Evolutionary conservation across 2,888 invertebrate genomes (phyloP).

Genomic region (Molanna angustata): DNA sequence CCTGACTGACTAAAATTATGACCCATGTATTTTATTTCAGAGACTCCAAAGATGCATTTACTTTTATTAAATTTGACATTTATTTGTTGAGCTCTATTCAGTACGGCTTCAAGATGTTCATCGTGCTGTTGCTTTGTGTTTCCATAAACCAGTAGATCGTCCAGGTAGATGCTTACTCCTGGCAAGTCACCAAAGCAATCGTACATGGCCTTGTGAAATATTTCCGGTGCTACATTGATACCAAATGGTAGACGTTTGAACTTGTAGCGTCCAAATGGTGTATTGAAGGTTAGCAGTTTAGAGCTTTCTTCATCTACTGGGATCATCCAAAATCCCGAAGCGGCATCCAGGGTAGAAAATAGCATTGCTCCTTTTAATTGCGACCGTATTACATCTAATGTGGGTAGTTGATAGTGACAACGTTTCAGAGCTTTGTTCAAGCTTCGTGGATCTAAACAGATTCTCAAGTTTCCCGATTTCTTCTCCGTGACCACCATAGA

Average conservation of each 20-base stretch:
- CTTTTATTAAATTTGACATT: constrained; percentile 18
- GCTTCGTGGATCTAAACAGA: background rate
- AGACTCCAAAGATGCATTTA: constrained; percentile 27
- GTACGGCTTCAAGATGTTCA: background rate
- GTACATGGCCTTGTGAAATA: constrained; percentile 2
- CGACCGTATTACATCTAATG: constrained; percentile 1
- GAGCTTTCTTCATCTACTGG: constrained; percentile 1
- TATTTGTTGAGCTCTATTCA: background rate
- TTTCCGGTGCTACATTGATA: constrained; percentile 4
- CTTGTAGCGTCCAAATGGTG: constrained; percentile 1
- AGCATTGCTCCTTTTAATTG: constrained; percentile 1
- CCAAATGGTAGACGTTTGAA: constrained; percentile 9
- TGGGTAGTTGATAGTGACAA: background rate
- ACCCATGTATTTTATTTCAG: constrained; percentile 32
- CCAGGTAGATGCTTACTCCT: constrained; percentile 3
- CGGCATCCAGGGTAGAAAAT: constrained; percentile 1
- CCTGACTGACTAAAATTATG: constrained; percentile 31
- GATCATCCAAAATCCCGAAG: constrained; percentile 1
- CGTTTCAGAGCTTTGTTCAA: constrained; percentile 1
- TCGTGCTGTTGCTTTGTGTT: background rate
- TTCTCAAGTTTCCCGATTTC: background rate
- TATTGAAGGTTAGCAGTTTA: constrained; percentile 2
- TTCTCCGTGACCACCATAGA: constrained; percentile 5
- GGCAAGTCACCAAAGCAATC: constrained; percentile 9
- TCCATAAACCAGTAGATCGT: constrained; percentile 4